Percentiles rank a stretch among this genome's conserved stretches.
These are phyloP conservation scores for Scytalopus superciliaris DNA, from an alignment of 2,113 vertebrate species.

Conservation along the genomic window DNA sequence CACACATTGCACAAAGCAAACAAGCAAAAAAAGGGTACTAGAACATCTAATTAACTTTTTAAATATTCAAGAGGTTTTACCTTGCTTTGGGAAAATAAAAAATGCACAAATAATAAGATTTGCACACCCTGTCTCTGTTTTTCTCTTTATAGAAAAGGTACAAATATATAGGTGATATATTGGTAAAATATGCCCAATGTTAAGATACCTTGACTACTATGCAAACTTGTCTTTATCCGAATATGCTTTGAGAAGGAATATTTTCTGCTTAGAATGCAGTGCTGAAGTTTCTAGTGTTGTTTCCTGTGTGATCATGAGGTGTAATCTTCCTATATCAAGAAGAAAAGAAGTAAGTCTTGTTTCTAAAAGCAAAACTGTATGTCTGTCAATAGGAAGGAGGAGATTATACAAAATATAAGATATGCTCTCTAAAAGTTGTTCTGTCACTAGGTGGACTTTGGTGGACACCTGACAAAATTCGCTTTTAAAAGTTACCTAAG, in stretches of 20 bases:
- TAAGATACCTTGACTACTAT: not conserved
- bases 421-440: not conserved
- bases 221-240: not conserved
- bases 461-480: not conserved
- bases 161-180: not conserved
- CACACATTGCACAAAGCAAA: not conserved
- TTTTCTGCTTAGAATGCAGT: not conserved
- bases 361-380: not conserved
- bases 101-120: not conserved
- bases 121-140: not conserved
- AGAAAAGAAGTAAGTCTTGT: not conserved
- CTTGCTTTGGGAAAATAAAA: not conserved
- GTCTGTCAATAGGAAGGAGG: not conserved
- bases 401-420: not conserved
- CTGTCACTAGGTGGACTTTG: not conserved
- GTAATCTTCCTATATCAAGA: not conserved
- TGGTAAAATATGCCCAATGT: not conserved
- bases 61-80: not conserved
- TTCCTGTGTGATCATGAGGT: not conserved
- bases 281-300: not conserved
- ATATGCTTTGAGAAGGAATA: not conserved
- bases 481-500: not conserved
- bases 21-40: fast-evolving
- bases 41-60: not conserved
- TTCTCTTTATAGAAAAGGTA: not conserved